Conservation (phyloP, 2,113 vertebrate genomes). For the Notarius lentiginosus region DNA sequence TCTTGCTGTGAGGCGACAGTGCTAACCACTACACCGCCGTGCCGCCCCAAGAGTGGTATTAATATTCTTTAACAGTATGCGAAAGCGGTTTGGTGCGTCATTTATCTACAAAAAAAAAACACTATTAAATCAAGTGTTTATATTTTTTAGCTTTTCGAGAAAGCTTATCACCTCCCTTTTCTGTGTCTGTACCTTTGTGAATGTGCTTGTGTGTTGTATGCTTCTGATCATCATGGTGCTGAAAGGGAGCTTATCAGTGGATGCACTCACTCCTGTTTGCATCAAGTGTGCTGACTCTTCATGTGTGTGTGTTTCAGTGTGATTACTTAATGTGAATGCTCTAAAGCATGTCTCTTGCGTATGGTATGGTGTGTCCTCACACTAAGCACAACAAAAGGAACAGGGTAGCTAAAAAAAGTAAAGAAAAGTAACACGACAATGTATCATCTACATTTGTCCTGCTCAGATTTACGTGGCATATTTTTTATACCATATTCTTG, state of each 20-base stretch:
- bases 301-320: conserved; percentile 30
- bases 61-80: not conserved
- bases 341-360: not conserved
- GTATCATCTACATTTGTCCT: not conserved
- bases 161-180: not conserved
- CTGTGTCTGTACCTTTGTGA: not conserved
- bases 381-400: not conserved
- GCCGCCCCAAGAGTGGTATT: not conserved
- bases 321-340: conserved; percentile 26
- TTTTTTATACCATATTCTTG: not conserved
- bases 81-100: too few relatives aligned
- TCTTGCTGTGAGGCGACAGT: too few relatives aligned
- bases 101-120: not conserved
- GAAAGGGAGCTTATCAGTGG: conserved; percentile 26
- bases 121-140: not conserved
- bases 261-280: not conserved
- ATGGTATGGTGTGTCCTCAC: not conserved
- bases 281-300: not conserved
- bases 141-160: not conserved
- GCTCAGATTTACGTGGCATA: not conserved
- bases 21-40: too few relatives aligned
- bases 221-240: not conserved
- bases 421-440: not conserved
- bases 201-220: not conserved
- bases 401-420: not conserved